These are phyloP conservation scores for Campaea margaritaria DNA, from an alignment of 2,888 invertebrate genomes.

Conservation along the genomic window DNA sequence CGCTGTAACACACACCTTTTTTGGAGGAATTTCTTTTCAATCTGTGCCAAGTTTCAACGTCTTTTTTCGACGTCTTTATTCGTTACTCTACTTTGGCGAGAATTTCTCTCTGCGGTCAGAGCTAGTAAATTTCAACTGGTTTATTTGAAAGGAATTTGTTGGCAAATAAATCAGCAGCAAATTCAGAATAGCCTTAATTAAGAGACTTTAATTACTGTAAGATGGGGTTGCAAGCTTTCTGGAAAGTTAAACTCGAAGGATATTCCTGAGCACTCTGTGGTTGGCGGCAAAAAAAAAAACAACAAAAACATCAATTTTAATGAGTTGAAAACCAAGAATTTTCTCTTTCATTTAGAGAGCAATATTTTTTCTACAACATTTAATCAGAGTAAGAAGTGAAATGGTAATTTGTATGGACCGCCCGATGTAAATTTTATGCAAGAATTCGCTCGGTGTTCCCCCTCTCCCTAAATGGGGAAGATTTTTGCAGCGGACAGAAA, in stretches of 20 bases:
- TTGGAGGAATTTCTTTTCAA: constrained; percentile 60
- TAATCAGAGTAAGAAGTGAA: constrained; percentile 85
- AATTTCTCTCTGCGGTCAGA: constrained; percentile 33
- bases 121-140: constrained; percentile 26
- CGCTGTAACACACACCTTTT: constrained; percentile 74
- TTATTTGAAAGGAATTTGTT: constrained; percentile 35
- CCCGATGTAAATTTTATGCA: constrained; percentile 85
- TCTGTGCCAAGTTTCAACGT: constrained; percentile 68
- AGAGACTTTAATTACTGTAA: constrained; percentile 25
- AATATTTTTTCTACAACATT: constrained; percentile 86
- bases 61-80: constrained; percentile 55
- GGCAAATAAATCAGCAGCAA: constrained; percentile 31
- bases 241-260: constrained; percentile 16
- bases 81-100: neutral
- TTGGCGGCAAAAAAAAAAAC: constrained; percentile 60
- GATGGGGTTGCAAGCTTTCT: constrained; percentile 13
- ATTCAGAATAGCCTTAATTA: constrained; percentile 34
- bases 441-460: constrained; percentile 79
- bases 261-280: constrained; percentile 39
- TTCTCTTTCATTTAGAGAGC: constrained; percentile 82
- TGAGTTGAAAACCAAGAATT: constrained; percentile 82
- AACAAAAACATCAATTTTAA: constrained; percentile 79
- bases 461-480: constrained; percentile 79
- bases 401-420: constrained; percentile 85
- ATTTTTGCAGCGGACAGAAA: constrained; percentile 84